Percentiles rank a stretch among this genome's conserved stretches.
phyloP scores from a whole-genome alignment of 30 jellyfish, hydroid and myxozoan species.

The Haliclystus octoradiatus region DNA sequence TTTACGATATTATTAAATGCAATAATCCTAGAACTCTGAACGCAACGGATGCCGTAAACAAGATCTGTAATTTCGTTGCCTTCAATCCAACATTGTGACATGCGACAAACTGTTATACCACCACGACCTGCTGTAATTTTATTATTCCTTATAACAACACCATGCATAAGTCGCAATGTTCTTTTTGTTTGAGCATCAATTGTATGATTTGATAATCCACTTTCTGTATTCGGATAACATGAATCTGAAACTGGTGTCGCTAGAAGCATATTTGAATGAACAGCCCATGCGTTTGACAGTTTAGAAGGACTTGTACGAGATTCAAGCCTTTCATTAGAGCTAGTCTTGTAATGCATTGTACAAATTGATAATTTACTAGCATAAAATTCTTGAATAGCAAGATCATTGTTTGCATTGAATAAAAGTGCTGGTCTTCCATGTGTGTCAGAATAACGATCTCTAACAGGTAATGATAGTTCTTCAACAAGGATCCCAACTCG shows the following conservation, averaged over 20 bases:
- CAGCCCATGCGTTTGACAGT: not conserved
- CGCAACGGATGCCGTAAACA: conserved; percentile 65
- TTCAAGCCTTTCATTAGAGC: not conserved
- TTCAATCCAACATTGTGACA: conserved; percentile 88
- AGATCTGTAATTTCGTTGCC: conserved; percentile 28
- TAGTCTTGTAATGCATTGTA: not conserved
- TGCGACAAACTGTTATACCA: conserved; percentile 57
- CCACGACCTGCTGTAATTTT: conserved; percentile 68
- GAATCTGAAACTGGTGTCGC: not conserved
- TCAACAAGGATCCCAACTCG: conserved; percentile 60
- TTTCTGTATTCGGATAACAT: not conserved
- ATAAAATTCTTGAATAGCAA: not conserved
- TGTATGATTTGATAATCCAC: not conserved
- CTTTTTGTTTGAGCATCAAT: conserved; percentile 32
- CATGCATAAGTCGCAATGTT: conserved; percentile 23
- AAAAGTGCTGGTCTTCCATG: not conserved
- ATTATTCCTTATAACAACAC: conserved; percentile 40
- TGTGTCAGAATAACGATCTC: not conserved
- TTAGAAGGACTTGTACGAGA: not conserved
- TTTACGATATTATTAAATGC: conserved; percentile 41
- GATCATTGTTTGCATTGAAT: not conserved
- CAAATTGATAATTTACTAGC: not conserved
- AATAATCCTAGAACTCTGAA: conserved; percentile 48
- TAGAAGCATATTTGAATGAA: not conserved
- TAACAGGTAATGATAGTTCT: conserved; percentile 43